These are phyloP conservation scores for Sebastes miniatus DNA, from an alignment of 2,797 vertebrate species.

Conservation along the genomic window DNA sequence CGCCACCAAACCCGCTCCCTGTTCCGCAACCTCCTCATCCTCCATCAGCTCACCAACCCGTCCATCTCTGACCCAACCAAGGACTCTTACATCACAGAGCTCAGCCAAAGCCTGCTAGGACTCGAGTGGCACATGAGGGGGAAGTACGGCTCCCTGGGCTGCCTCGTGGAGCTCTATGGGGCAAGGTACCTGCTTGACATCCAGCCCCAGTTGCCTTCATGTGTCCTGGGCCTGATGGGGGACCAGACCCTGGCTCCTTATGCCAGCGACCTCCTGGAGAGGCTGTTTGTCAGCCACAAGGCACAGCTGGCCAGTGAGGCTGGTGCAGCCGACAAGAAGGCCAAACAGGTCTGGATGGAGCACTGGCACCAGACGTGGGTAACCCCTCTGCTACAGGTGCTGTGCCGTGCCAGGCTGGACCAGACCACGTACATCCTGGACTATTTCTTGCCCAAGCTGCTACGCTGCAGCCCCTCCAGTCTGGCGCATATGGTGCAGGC, in stretches of 20 bases:
- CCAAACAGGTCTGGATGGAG: constrained; percentile 79
- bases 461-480: constrained; percentile 91
- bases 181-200: constrained; percentile 83
- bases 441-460: constrained; percentile 92
- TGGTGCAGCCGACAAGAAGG: constrained; percentile 1
- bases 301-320: constrained; percentile 74
- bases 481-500: constrained; percentile 90
- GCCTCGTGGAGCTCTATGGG: constrained; percentile 89
- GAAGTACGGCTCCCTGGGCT: constrained; percentile 89
- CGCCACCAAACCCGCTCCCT: constrained; percentile 91
- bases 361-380: constrained; percentile 93
- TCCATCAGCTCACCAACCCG: constrained; percentile 77
- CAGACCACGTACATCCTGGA: constrained; percentile 93
- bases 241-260: constrained; percentile 93
- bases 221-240: constrained; percentile 88
- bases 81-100: constrained; percentile 83
- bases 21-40: constrained; percentile 89
- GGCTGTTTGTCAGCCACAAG: constrained; percentile 92
- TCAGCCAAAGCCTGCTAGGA: constrained; percentile 83
- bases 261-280: constrained; percentile 92
- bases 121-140: constrained; percentile 96
- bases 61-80: constrained; percentile 28
- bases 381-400: constrained; percentile 86
- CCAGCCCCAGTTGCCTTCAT: constrained; percentile 84
- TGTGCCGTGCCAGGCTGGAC: constrained; percentile 88